Evolutionary conservation across 2,888 invertebrate genomes (phyloP), one percentile per base, ranked within the genome.

Genomic region (Xestia sexstrigata): DNA sequence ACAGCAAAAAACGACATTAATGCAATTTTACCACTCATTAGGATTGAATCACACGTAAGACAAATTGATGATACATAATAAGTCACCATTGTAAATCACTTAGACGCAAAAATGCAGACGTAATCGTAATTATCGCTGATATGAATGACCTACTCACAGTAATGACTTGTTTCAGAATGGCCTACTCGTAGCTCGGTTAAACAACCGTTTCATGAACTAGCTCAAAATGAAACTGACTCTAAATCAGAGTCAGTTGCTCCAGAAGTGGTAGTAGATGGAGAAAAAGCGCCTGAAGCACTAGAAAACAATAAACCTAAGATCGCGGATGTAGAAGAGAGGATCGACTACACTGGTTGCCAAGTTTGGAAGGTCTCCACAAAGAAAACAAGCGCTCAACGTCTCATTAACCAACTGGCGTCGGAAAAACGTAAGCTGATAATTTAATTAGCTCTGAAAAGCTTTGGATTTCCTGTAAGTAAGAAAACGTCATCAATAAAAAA

Each of bases 261-360:
- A 26, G 84, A 70, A 70, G 69, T 70, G 47, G 70, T 11, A 70
- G 45, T 42, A 70, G 66, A 74, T 20, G 66, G 45, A 58, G 74
- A 86, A 62, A 84, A 89, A 83, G 79, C 86, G 26, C 63, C 86
- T 68, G 80, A 71, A 35, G 45, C 35, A 20, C 68, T 49, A 69
- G 83, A 85, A 69, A 71, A 77, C n/a, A 86, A 83, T 49, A 89
- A 89, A 58, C 84, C 90, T 52, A 88, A 88, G 69, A 71, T 87
- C 66, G 78, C 67, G 67, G 87, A 87, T 68, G 83, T 87, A 74
- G 89, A 90, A 68, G 91, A 90, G 26, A 95, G 91, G 89, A 96
- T 98, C 65, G 97, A 97, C 71, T 98, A 98, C 92, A 97, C 97
- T 70, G 98, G 98, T 5, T 97, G 98, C 30, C 98, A 98, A 94